Conservation (phyloP, 1,140 invertebrate species). For the Bombus fervidus region DNA sequence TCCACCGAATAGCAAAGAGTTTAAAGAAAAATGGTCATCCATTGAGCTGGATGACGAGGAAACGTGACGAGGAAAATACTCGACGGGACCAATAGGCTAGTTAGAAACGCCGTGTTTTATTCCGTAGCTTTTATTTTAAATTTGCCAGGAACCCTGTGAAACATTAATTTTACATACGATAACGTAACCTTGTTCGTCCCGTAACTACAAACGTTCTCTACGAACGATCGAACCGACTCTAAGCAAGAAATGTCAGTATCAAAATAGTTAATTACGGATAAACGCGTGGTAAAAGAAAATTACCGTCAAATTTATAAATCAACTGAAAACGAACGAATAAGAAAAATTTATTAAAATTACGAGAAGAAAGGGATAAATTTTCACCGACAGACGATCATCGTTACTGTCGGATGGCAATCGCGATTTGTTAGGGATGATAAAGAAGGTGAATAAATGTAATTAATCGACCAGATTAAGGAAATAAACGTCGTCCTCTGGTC, state of each 20-base stretch:
- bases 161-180: neutral
- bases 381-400: too few species aligned
- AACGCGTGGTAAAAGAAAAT: too few species aligned
- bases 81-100: neutral
- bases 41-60: slow-evolving; percentile 44
- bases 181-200: neutral
- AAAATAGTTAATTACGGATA: too few species aligned
- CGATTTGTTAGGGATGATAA: too few species aligned
- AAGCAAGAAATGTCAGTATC: too few species aligned
- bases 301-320: too few species aligned
- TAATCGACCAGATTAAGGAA: slow-evolving; percentile 65
- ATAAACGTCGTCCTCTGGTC: slow-evolving; percentile 46
- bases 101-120: neutral
- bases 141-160: neutral
- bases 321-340: too few species aligned
- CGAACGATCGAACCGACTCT: too few species aligned
- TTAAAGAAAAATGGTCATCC: slow-evolving; percentile 45
- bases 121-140: neutral
- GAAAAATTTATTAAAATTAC: too few species aligned
- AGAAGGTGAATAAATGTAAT: slow-evolving; percentile 23
- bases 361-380: too few species aligned
- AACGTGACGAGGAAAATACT: slow-evolving; percentile 44
- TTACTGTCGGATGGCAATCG: too few species aligned
- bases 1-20: slow-evolving; percentile 48
- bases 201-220: neutral